phyloP scores from a whole-genome alignment of 2,113 vertebrate genomes.

The Catharus fuscescens region DNA sequence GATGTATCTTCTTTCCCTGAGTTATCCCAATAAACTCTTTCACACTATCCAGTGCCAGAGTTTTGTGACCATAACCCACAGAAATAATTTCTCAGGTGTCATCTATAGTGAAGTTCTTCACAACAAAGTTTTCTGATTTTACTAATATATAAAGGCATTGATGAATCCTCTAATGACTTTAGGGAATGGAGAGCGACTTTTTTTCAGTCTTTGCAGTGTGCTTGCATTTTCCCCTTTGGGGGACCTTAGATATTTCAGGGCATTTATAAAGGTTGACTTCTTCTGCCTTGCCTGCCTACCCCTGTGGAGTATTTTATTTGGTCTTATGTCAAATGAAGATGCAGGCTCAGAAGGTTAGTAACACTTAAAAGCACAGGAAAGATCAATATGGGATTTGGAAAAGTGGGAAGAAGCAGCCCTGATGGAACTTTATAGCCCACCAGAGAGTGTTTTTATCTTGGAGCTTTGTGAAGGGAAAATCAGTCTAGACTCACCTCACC shows the following conservation, averaged over 20 bases:
- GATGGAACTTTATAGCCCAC: constrained; percentile 25
- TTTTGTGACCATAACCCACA: accelerated
- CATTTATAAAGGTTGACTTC: not conserved
- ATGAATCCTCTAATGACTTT: not conserved
- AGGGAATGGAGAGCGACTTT: not conserved
- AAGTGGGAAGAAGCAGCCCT: constrained; percentile 24
- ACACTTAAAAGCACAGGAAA: constrained; percentile 29
- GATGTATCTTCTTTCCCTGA: not conserved
- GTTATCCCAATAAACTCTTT: not conserved
- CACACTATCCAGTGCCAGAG: not conserved
- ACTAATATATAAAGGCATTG: not conserved
- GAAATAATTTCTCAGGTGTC: not conserved
- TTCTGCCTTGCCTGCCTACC: not conserved
- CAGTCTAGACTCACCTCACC: not conserved
- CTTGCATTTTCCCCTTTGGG: not conserved
- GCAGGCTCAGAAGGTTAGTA: constrained; percentile 32
- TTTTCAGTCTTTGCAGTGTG: not conserved
- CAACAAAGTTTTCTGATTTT: not conserved
- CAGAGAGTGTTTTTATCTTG: not conserved
- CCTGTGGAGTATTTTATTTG: constrained; percentile 17
- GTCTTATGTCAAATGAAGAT: constrained; percentile 27
- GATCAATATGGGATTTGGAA: constrained; percentile 48
- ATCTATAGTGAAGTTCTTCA: not conserved
- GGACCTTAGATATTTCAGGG: not conserved
- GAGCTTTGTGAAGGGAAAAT: not conserved